A percentile compares a stretch with the other conserved stretches of the same genome.
Evolutionary conservation across 2,888 invertebrate genomes (phyloP).

Genomic region (Nematopogon swammerdamellus): DNA sequence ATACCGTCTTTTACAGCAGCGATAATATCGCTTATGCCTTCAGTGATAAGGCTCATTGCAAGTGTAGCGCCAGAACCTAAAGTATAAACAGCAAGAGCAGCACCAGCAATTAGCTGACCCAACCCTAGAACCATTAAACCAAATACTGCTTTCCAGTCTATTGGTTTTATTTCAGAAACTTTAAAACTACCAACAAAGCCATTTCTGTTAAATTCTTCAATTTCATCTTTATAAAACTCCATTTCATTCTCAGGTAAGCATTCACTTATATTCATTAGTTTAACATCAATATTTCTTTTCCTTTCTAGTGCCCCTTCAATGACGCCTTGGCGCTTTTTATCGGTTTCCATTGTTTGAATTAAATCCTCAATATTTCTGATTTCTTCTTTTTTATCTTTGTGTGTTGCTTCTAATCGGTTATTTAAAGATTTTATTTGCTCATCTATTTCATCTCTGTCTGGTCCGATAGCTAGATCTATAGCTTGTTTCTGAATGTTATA

Average conservation of each 20-base stretch:
- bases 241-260: slow-evolving; percentile 1
- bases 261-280: slow-evolving; percentile 5
- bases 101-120: slow-evolving; percentile 9
- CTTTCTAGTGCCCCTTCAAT: slow-evolving; percentile 7
- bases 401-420: neutral
- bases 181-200: slow-evolving; percentile 10
- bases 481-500: slow-evolving; percentile 8
- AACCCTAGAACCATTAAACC: slow-evolving; percentile 9
- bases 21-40: slow-evolving; percentile 11
- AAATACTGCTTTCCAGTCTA: slow-evolving; percentile 9
- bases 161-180: slow-evolving; percentile 10
- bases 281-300: slow-evolving; percentile 6
- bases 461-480: slow-evolving; percentile 10
- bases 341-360: neutral
- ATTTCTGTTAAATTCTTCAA: slow-evolving; percentile 8
- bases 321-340: slow-evolving; percentile 6
- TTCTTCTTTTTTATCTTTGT: neutral
- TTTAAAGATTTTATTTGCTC: neutral
- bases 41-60: slow-evolving; percentile 8
- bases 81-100: slow-evolving; percentile 8
- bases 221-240: slow-evolving; percentile 5
- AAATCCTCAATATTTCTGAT: neutral
- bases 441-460: slow-evolving; percentile 4
- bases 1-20: slow-evolving; percentile 11
- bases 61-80: slow-evolving; percentile 7